These are phyloP conservation scores for Andrena camellia DNA, from an alignment of 2,888 invertebrate genomes.

Conservation along the genomic window DNA sequence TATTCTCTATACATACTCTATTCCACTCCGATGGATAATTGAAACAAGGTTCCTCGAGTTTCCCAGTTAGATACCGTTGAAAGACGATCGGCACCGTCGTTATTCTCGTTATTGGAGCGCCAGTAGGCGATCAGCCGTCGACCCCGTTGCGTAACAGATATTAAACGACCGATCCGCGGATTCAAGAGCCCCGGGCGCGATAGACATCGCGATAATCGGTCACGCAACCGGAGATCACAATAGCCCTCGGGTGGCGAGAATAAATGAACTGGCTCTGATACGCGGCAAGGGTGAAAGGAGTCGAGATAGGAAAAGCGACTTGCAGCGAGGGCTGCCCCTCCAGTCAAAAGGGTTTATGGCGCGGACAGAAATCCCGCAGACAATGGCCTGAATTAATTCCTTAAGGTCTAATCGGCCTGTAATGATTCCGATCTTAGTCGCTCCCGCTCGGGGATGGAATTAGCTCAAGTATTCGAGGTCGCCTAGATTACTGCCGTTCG, in stretches of 20 bases:
- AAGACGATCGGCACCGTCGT: neutral
- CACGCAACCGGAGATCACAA: conserved; percentile 67
- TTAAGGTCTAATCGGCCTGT: conserved; percentile 77
- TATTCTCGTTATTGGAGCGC: conserved; percentile 12
- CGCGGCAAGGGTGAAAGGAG: conserved; percentile 61
- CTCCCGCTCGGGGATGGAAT: conserved; percentile 58
- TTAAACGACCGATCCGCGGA: conserved; percentile 64
- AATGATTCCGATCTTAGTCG: conserved; percentile 72
- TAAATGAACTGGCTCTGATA: conserved; percentile 70
- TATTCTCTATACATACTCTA: neutral
- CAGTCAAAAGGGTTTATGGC: conserved; percentile 80
- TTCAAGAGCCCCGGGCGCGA: conserved; percentile 56
- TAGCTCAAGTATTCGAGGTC: conserved; percentile 66
- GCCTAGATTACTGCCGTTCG: conserved; percentile 60
- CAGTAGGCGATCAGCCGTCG: conserved; percentile 10
- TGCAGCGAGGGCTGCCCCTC: conserved; percentile 55
- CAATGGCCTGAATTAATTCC: conserved; percentile 81
- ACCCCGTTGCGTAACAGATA: conserved; percentile 59
- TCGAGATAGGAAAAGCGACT: conserved; percentile 59
- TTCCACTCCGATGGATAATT: neutral
- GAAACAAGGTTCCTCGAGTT: neutral
- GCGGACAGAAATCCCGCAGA: conserved; percentile 79
- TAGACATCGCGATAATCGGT: conserved; percentile 67
- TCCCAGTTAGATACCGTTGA: neutral
- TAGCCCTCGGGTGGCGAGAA: conserved; percentile 61